Evolutionary conservation across 2,797 vertebrate species (phyloP).

Genomic region (Anas bernieri): DNA sequence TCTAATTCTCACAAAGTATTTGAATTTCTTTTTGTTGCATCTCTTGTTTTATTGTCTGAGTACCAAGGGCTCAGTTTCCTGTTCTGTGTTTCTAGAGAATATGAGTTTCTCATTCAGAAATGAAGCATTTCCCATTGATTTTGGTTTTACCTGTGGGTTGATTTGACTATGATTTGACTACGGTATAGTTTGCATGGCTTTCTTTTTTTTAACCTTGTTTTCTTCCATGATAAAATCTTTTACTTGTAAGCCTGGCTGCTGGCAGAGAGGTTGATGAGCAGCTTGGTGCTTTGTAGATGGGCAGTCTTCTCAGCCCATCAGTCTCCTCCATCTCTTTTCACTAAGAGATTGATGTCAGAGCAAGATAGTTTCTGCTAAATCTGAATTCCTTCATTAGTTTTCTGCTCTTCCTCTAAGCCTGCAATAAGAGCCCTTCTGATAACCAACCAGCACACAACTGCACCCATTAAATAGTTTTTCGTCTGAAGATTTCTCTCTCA

Average conservation of each 20-base stretch:
- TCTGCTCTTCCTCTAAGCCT: neutral
- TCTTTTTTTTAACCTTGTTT: neutral
- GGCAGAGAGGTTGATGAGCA: neutral
- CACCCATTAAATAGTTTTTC: conserved; percentile 38
- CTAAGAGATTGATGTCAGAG: neutral
- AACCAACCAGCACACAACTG: neutral
- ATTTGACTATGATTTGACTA: neutral
- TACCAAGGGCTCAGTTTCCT: neutral
- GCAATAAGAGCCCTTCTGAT: conserved; percentile 28
- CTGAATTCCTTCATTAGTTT: conserved; percentile 23
- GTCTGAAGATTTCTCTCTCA: neutral
- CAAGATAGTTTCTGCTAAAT: neutral
- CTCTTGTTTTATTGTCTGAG: neutral
- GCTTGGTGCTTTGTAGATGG: neutral
- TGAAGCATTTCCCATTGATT: neutral
- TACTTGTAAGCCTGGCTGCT: neutral
- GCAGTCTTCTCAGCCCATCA: neutral
- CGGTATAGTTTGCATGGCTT: neutral
- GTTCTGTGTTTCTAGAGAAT: neutral
- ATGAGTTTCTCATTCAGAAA: neutral
- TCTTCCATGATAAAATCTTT: neutral
- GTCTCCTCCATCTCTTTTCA: neutral
- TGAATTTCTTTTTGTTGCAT: neutral
- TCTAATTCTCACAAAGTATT: neutral
- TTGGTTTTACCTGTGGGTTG: neutral